phyloP scores from a whole-genome alignment of 2,797 vertebrate genomes.

The Glyptemys insculpta region DNA sequence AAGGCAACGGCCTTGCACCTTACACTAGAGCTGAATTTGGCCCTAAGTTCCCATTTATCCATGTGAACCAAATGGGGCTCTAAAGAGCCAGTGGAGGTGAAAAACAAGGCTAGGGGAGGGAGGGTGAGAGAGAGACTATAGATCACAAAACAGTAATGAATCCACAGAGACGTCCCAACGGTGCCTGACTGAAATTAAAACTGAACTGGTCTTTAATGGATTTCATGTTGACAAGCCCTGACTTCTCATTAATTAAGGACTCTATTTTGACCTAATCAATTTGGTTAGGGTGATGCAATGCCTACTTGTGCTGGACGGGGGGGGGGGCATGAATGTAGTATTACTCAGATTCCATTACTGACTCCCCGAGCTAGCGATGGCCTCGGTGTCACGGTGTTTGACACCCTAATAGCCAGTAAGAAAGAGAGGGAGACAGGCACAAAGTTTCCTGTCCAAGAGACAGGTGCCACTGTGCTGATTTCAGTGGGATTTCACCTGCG shows the following conservation, averaged over 20 bases:
- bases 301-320: constrained; percentile 76
- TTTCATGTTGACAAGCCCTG: constrained; percentile 72
- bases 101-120: not conserved
- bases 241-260: constrained; percentile 79
- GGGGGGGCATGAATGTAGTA: not conserved
- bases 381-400: not conserved
- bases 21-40: not conserved
- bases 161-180: constrained; percentile 55
- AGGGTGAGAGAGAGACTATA: constrained; percentile 58
- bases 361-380: not conserved
- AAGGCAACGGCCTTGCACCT: not conserved
- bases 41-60: not conserved
- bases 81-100: constrained; percentile 8
- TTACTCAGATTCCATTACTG: constrained; percentile 23
- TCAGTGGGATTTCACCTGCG: not conserved
- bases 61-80: not conserved
- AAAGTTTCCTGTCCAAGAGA: not conserved
- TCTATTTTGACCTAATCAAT: constrained; percentile 85
- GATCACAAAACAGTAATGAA: constrained; percentile 63
- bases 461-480: not conserved
- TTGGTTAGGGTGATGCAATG: constrained; percentile 86
- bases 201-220: constrained; percentile 75
- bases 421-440: not conserved
- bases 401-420: not conserved
- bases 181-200: constrained; percentile 65